Evolutionary conservation across 2,888 invertebrate species (phyloP), one percentile per base, ranked within the genome.

Genomic region (Megamerina dolium): DNA sequence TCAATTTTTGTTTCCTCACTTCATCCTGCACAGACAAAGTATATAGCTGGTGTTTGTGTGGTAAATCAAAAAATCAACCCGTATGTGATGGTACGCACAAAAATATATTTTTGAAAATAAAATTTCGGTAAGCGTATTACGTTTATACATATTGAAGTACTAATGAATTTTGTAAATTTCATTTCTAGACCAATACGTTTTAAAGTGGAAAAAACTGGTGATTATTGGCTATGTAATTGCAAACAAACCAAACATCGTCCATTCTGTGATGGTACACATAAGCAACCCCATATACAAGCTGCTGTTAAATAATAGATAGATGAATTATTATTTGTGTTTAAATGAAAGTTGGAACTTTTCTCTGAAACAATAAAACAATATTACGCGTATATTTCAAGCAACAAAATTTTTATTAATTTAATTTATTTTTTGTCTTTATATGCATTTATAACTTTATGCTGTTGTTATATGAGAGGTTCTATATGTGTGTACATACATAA

Each of bases 211-310:
- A 85, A 93, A 73, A 84, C 85, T 0, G 90, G 89, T 58, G 88
- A 91, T 14, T 95, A 94, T 66, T 94, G 92, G 88, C 74, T 99
- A n/a, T 99, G 99, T 68, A 92, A 92, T 66, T 99, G 99, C 67
- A 99, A 99, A 71, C 95, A 95, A 64, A 93, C 95, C 1, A 79
- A 79, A 37, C 87, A 89, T 55, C 77, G 91, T 52, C 99, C 99
- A 2, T 96, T 95, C 69, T 99, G 97, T 73, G 99, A 99, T 74
- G 96, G 96, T 9, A 83, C 91, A 9, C 97, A 97, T 70, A 86
- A 87, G 63, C 75, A 76, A 40, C 76, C 79, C 48, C 79, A 82
- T 31, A 78, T 89, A 38, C 82, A 84, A 63, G 74, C 80, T 12
- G 73, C 75, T 32, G 61, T 72, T 13, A 73, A 61, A 63, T 69